phyloP scores from a whole-genome alignment of 1,140 invertebrate species.

The Hormaphis cornu region DNA sequence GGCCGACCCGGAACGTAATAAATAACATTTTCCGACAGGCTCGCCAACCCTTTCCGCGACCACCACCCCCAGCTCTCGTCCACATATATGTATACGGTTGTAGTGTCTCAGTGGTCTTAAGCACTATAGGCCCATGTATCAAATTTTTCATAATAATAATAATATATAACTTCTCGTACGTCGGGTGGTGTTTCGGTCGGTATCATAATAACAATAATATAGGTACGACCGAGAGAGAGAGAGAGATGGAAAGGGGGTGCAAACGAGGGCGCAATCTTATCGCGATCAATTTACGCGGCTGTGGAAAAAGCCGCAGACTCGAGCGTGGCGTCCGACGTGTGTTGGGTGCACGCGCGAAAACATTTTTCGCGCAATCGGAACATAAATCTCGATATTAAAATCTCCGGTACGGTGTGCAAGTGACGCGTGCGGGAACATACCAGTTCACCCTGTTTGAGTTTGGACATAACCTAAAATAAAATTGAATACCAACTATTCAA shows the following conservation, averaged over 20 bases:
- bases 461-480: too few species aligned
- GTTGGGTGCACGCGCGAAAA: too few species aligned
- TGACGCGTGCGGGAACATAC: too few species aligned
- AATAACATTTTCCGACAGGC: constrained; percentile 29
- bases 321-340: too few species aligned
- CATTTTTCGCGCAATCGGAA: too few species aligned
- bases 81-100: background rate
- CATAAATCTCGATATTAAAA: too few species aligned
- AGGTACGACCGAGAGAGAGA: too few species aligned
- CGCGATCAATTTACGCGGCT: constrained; percentile 10
- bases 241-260: too few species aligned
- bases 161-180: constrained; percentile 9
- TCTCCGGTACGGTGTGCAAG: too few species aligned
- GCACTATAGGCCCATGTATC: constrained; percentile 13
- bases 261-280: constrained; percentile 11
- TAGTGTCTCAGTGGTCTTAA: constrained; percentile 9
- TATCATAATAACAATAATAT: too few species aligned
- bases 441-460: too few species aligned
- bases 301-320: background rate
- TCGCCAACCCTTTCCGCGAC: background rate
- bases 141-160: constrained; percentile 29
- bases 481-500: too few species aligned
- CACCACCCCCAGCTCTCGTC: background rate
- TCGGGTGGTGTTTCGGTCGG: background rate
- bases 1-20: constrained; percentile 7